Base-by-base conservation (phyloP, 2,113 vertebrate species). In the Eolophus roseicapilla region DNA sequence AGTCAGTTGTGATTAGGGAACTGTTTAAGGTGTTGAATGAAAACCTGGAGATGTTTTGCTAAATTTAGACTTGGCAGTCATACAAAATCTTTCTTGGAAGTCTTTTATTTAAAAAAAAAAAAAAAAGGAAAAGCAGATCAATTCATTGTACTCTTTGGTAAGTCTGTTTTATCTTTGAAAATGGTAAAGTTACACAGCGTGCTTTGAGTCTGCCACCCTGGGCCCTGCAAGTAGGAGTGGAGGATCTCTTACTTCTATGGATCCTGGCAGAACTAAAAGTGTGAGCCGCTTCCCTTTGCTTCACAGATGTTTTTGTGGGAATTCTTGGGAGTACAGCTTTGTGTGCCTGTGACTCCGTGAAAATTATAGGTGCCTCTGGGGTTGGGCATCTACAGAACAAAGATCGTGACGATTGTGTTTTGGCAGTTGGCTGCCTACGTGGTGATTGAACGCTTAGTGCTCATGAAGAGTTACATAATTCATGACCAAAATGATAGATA, bases 401-500 rank as follows among this genome's bases (percentile, higher is more conserved):
- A 95, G 96, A 92, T 92, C 2, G 3, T 95, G 86, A 95, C 5
- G 4, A 93, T 89, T 4, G 21, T 95, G 95, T 97, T 97, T 95
- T 96, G 95, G 94, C 95, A 97, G 91, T 97, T 95, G 70, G 89
- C 94, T 96, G 95, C 92, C 95, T 96, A 92, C 65, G 0, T 93
- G 83, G 92, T 94, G 95, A 94, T 95, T 96, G 95, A 96, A 68
- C 0, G 70, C 92, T 86, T 88, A 92, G 95, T 71, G 73, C 74
- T 96, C 80, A 11, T 95, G 88, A 95, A 78, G 82, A 90, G 76
- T 92, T 94, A 93, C 96, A 95, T 96, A 96, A 93, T 94, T 96
- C 96, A 95, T 97, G 93, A 90, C 95, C 93, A 95, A 89, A 90
- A 92, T 96, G 96, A 96, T 95, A 95, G 95, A 96, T 96, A 93